Evolutionary conservation across 2,797 vertebrate genomes (phyloP), one percentile per base, ranked within the genome.

Genomic region (Pipistrellus pipistrellus): DNA sequence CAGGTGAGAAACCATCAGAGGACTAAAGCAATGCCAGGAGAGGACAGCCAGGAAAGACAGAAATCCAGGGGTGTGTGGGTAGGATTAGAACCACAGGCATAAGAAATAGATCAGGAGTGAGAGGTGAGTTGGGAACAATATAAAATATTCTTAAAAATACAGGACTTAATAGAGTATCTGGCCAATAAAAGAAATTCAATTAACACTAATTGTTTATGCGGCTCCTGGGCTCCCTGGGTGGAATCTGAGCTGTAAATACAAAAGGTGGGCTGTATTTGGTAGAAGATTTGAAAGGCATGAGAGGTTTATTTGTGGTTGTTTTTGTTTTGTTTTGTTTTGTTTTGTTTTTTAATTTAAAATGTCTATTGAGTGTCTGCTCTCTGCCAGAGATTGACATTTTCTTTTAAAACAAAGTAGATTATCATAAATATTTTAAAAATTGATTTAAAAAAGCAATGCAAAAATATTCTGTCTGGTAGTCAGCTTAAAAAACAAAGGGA

Each of bases 381-480:
- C 32, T 88, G 62, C 32, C 32, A 76, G 53, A 90, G 21, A 51
- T 44, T 68, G 73, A 78, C n/a, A 73, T 55, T 77, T 84, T 89
- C 35, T 81, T 82, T 38, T 21, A 88, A 83, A 77, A 41, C 9
- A 38, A 95, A 83, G 57, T 78, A 85, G 44, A 73, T 80, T 41
- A 83, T 72, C 46, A 91, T 32, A 44, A 81, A 30, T 93, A 92
- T 87, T 87, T 94, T 76, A 48, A 95, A 55, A 92, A 93, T 71
- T 84, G 68, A 27, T 85, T 21, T 21, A 78, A 87, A 94, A 44
- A 41, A 85, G 46, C 38, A 68, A 35, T 27, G 6, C 25, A 81
- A 85, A 51, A 92, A 38, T 94, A 84, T 75, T 80, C 75, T 89
- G 75, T 91, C 80, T 59, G 80, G 8, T 25, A 80, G 27, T 48